Evolutionary conservation across 2,797 vertebrate genomes (phyloP), one percentile per base, ranked within the genome.

Genomic region (Melopsittacus undulatus): DNA sequence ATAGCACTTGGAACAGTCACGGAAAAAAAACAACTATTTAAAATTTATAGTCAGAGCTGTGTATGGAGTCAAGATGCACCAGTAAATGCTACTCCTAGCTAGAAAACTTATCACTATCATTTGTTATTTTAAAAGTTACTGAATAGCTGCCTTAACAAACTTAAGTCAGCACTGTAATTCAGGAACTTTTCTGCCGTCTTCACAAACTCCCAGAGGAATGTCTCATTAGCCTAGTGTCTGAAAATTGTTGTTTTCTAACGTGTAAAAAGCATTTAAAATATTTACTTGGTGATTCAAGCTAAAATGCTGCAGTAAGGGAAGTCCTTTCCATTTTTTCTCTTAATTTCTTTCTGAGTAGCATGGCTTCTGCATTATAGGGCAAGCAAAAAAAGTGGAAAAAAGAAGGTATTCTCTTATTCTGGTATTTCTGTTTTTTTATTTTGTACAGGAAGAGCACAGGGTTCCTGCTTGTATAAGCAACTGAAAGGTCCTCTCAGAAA

Each of bases 211-310:
- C 72, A 56, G 30, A 81, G 83, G 62, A 95, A 83, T 75, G 8
- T 78, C 48, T 79, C 21, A 82, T 92, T 94, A 95, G 43, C 69
- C 45, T 75, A 38, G 23, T 74, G 66, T 87, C 83, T 84, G 63
- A 74, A 91, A 83, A 40, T 38, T 67, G n/a, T 83, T 32, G 54
- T 94, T 91, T 95, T 87, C 13, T 52, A 13, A 84, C 90, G 59
- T 36, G 63, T 82, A 82, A 85, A 92, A 88, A 79, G 36, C 14
- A 54, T 87, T 82, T 92, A 59, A 70, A 76, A 67, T 51, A 66
- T 43, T 89, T 82, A 54, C 61, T 81, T 63, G 27, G 4, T 83
- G 54, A 68, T 54, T 94, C 72, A 63, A 17, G 38, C 13, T 82
- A 72, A 17, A 86, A 62, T 29, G 30, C 42, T 90, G 38, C 29